Base-by-base conservation (phyloP, 2,113 vertebrate genomes). In the Fulmarus glacialis region DNA sequence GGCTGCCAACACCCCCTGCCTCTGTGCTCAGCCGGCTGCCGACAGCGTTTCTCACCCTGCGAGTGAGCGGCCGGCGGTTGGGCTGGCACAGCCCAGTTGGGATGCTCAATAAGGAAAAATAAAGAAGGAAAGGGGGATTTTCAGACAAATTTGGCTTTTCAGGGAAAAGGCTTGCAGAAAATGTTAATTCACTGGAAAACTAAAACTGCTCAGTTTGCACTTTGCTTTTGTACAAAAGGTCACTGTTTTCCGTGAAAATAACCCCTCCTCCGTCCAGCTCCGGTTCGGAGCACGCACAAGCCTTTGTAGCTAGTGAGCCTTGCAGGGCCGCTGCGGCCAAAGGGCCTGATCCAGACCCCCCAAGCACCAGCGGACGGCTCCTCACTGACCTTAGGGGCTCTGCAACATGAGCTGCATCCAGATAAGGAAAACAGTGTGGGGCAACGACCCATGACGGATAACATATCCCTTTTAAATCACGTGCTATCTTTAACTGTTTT, bases 201-300 rank as follows among this genome's bases (percentile, higher is more conserved):
- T 38, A n/a, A 72, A 96, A 93, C 68, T 48, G 83, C 87, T 93
- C 73, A 36, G 47, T 95, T 81, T 85, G 91, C 93, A 52, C 38
- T 96, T 95, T 23, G 63, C 47, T 84, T 92, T 95, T 79, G 92
- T 86, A 95, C 89, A 92, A 92, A 97, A 96, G 91, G 94, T 96
- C 90, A 67, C 68, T 40, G 62, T 89, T 87, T 68, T 58, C 68
- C 11, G 2, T 15, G 40, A 43, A 62, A 89, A 40, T 36, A 74
- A 75, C 68, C 89, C 60, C 55, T 95, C 63, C 72, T 89, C 73
- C 20, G 2, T 62, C 52, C 79, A 82, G 86, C 43, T 63, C 72
- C 5, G 1, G n/a, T 56, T 36, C 4, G 0, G 30, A 97, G 64
- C 89, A 89, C 0, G 6, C 47, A 83, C 43, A n/a, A 86, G 36